phyloP scores from a whole-genome alignment of 2,888 invertebrate species.

The Liodrosophila aerea region DNA sequence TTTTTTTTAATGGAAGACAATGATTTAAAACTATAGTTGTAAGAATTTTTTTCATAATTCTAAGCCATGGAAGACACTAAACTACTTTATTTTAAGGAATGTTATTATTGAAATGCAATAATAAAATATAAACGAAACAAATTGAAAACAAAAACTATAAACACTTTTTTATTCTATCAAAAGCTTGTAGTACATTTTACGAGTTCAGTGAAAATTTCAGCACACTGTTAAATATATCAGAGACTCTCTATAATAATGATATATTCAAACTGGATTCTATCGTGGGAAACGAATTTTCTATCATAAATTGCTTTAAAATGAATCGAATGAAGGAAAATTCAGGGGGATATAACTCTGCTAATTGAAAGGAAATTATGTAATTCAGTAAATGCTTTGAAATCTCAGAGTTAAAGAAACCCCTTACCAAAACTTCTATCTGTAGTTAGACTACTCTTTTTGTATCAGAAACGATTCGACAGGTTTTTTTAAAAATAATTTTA shows the following conservation, averaged over 20 bases:
- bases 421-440: no score
- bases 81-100: constrained; percentile 55
- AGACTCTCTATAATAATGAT: neutral
- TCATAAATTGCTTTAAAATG: no score
- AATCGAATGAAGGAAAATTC: no score
- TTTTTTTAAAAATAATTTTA: no score
- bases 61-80: constrained; percentile 81
- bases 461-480: no score
- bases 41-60: constrained; percentile 60
- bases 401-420: no score
- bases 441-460: no score
- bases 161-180: constrained; percentile 29
- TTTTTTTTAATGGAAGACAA: constrained; percentile 80
- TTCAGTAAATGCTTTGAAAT: no score
- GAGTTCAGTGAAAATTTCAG: constrained; percentile 20
- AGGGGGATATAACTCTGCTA: no score
- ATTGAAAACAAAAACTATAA: constrained; percentile 39
- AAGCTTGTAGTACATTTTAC: no score
- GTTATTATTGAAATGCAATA: constrained; percentile 62
- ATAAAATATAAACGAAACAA: constrained; percentile 42
- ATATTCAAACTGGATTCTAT: neutral
- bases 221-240: neutral
- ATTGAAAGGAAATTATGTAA: no score
- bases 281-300: no score
- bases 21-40: constrained; percentile 76